Evolutionary conservation across 2,113 vertebrate genomes (phyloP).

Genomic region (Ctenodactylus gundi): DNA sequence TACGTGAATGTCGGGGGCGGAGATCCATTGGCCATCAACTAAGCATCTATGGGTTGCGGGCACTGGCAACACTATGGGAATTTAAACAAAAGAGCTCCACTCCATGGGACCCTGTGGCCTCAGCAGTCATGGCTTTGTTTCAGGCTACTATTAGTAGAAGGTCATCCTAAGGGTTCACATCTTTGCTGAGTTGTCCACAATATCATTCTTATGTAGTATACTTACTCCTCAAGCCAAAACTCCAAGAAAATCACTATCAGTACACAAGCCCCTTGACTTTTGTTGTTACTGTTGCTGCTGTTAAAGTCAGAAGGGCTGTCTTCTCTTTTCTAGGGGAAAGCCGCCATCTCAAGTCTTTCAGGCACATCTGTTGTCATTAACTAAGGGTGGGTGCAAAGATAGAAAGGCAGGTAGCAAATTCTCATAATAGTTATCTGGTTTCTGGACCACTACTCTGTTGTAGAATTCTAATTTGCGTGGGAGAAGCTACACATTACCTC

Average conservation of each 20-base stretch:
- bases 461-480: not conserved
- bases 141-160: not conserved
- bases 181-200: not conserved
- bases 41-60: no score
- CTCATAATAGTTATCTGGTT: not conserved
- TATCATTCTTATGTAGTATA: not conserved
- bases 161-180: not conserved
- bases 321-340: not conserved
- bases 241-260: not conserved
- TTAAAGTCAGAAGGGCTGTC: not conserved
- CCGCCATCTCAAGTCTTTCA: not conserved
- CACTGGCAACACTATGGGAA: not conserved
- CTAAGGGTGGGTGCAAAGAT: not conserved
- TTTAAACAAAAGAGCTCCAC: not conserved
- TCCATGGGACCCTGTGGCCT: not conserved
- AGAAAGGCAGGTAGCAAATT: not conserved
- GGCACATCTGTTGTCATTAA: not conserved
- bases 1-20: no score
- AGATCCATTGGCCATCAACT: not conserved
- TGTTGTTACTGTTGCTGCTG: no score
- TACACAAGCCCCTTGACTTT: not conserved
- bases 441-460: not conserved
- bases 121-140: not conserved
- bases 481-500: not conserved
- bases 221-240: not conserved